Conservation (phyloP, 2,797 vertebrate genomes). For the Enteromius fasciolatus region DNA sequence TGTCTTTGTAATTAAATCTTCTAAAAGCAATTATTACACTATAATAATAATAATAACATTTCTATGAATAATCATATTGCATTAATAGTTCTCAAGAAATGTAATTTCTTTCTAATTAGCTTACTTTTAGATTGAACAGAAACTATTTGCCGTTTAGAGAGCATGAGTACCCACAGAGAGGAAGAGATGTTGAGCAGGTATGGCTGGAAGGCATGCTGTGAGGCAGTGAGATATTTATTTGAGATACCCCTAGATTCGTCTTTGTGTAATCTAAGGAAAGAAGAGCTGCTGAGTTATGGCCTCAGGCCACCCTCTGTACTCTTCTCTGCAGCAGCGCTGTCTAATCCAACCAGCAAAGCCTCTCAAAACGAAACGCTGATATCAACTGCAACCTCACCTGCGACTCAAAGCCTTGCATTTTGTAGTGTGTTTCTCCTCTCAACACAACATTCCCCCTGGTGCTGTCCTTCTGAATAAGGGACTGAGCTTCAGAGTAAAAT, state of each 20-base stretch:
- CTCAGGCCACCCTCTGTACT: conserved; percentile 2
- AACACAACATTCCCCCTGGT: conserved; percentile 6
- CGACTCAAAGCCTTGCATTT: neutral
- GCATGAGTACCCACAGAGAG: neutral
- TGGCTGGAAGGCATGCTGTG: conserved; percentile 24
- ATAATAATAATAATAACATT: neutral
- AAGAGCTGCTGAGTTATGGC: conserved; percentile 18
- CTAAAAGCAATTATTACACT: neutral
- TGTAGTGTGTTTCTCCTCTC: neutral
- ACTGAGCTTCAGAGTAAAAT: conserved; percentile 13
- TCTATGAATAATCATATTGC: neutral
- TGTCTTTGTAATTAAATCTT: neutral
- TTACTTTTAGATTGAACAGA: conserved; percentile 7
- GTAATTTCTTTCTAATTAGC: neutral
- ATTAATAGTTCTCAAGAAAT: neutral
- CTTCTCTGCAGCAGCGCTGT: neutral
- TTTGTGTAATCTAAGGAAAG: conserved; percentile 29
- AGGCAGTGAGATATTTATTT: conserved; percentile 31
- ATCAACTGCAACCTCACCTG: conserved; percentile 12
- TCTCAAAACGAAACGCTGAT: conserved; percentile 2
- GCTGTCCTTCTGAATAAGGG: conserved; percentile 24
- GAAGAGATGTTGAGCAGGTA: conserved; percentile 11
- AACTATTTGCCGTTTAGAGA: conserved; percentile 1
- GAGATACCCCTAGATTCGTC: neutral
- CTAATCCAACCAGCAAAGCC: conserved; percentile 29